phyloP scores from a whole-genome alignment of 2,888 invertebrate species.

The Mythimna vitellina region DNA sequence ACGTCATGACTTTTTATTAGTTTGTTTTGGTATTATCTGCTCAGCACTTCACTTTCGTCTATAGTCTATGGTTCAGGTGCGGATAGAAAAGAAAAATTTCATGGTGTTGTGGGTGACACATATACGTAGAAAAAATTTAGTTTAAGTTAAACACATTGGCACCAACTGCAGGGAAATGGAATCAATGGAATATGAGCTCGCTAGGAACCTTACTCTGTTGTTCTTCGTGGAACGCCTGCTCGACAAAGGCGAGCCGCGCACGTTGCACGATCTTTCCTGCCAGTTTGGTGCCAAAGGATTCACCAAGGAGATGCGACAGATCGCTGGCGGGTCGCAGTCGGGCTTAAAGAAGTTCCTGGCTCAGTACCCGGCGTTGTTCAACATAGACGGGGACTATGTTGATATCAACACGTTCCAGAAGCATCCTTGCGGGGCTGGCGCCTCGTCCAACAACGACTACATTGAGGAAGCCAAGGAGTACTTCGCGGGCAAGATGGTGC shows the following conservation, averaged over 20 bases:
- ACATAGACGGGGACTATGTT: constrained; percentile 98
- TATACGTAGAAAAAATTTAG: constrained; percentile 89
- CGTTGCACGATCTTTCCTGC: constrained; percentile 99
- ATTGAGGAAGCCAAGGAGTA: constrained; percentile 99
- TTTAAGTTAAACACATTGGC: constrained; percentile 88
- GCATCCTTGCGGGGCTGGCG: constrained; percentile 90
- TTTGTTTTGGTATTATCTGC: constrained; percentile 52
- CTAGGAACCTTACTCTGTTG: constrained; percentile 98
- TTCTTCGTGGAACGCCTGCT: constrained; percentile 99
- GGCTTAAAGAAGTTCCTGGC: constrained; percentile 98
- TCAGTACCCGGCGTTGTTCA: constrained; percentile 99
- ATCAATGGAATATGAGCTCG: constrained; percentile 98
- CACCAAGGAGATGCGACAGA: constrained; percentile 99
- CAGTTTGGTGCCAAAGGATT: constrained; percentile 99
- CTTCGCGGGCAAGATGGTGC: constrained; percentile 98
- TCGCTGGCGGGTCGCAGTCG: constrained; percentile 98
- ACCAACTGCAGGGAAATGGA: constrained; percentile 94
- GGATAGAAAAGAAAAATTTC: constrained; percentile 86
- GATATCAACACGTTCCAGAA: constrained; percentile 95
- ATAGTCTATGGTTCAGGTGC: constrained; percentile 81
- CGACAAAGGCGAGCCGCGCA: constrained; percentile 98
- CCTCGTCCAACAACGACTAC: constrained; percentile 95
- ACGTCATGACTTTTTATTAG: constrained; percentile 41
- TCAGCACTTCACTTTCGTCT: constrained; percentile 74
- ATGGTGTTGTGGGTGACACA: constrained; percentile 91